phyloP scores from a whole-genome alignment of 2,113 vertebrate genomes.

The Orcinus orca region DNA sequence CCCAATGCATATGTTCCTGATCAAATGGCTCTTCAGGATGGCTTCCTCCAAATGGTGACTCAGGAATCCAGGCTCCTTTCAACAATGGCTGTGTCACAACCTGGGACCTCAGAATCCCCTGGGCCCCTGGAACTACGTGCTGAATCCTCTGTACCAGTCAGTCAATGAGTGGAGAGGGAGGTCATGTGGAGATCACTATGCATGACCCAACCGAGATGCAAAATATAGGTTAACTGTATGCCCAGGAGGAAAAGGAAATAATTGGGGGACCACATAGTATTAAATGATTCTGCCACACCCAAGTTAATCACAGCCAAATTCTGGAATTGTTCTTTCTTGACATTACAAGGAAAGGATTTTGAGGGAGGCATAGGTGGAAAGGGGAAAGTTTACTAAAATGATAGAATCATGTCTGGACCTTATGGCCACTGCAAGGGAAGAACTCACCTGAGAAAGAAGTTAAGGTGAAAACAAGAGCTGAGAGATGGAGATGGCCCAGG shows the following conservation, averaged over 20 bases:
- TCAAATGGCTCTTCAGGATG: background rate
- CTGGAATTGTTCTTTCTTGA: background rate
- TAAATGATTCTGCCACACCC: background rate
- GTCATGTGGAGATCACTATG: background rate
- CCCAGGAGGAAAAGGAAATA: background rate
- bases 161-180: background rate
- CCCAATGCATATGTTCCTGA: background rate
- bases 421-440: background rate
- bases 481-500: background rate
- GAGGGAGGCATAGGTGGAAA: background rate
- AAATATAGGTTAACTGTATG: background rate
- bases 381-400: background rate
- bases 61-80: background rate
- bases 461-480: background rate
- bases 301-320: background rate
- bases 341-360: background rate
- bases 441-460: background rate
- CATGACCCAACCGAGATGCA: background rate
- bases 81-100: background rate
- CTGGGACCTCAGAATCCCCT: background rate
- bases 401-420: background rate
- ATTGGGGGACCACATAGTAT: background rate
- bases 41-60: background rate
- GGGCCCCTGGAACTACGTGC: background rate
- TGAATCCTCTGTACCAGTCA: background rate